Evolutionary conservation across 2,888 invertebrate genomes (phyloP), one percentile per base, ranked within the genome.

Genomic region (Phrixothrix hirtus): DNA sequence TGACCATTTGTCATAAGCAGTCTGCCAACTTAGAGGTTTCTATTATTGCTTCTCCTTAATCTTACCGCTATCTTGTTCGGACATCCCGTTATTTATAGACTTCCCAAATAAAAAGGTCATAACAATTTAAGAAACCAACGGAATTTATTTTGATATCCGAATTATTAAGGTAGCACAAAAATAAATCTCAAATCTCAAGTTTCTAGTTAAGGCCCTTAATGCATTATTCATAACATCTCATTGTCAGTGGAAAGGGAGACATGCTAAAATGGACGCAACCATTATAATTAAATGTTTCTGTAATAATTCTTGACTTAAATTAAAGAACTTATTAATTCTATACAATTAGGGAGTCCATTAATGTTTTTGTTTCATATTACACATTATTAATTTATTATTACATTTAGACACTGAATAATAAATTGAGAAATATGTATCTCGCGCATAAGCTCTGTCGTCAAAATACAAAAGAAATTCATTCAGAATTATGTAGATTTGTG

Each of bases 1-100:
- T 49, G 45, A 62, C 70, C 65, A 69, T 74, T 74, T 72, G 65
- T 74, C 74, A 74, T 71, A 70, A 68, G 65, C 67, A 70, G 70
- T 64, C 64, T 61, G 60, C 58, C 61, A 61, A 58, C 62, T 62
- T 62, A 54, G 61, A 59, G 53, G 47, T 56, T 65, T 63, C 63
- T 60, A 60, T 62, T 65, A 54, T 61, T 61, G 42, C 60, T 61
- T 57, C 59, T 61, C 61, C 57, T 59, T 59, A 53, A 58, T 53
- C 55, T 57, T 61, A 61, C 45, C 55, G 57, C 58, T 60, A 57
- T 61, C 62, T 62, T 62, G 56, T 59, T 59, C 59, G 57, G 63
- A 60, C 61, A 55, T 57, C 31, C 39, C 39, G 47, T 66, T 64
- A 66, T 66, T 66, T 66, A 66, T 64, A 48, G 50, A 61, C 36